Evolutionary conservation across 2,888 invertebrate genomes (phyloP).

Genomic region (Entomobrya multifasciata): DNA sequence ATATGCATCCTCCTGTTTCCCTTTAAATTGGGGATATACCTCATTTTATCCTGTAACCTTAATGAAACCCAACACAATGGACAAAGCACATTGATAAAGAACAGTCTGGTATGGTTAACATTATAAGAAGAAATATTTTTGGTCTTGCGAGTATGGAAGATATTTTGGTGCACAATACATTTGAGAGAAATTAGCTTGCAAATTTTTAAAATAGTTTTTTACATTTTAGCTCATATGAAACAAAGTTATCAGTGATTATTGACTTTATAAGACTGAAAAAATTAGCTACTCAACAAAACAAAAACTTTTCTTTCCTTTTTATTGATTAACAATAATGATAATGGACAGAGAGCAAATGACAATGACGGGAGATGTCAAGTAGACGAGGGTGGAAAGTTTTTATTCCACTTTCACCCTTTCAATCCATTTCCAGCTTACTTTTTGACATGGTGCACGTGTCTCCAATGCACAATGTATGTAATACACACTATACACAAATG

Average conservation of each 20-base stretch:
- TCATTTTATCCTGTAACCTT: neutral
- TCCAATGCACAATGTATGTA: neutral
- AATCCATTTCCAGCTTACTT: constrained; percentile 3
- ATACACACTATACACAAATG: neutral
- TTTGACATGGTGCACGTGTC: constrained; percentile 37
- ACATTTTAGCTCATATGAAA: too few relatives aligned
- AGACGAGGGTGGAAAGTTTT: constrained; percentile 45
- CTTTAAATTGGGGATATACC: too few relatives aligned
- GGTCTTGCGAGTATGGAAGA: too few relatives aligned
- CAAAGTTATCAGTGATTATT: too few relatives aligned
- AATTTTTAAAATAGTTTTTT: too few relatives aligned
- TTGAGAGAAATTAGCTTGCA: too few relatives aligned
- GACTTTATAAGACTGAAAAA: too few relatives aligned
- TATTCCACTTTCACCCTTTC: constrained; percentile 56
- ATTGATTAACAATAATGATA: constrained; percentile 74
- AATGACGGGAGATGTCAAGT: constrained; percentile 66
- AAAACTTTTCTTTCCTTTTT: constrained; percentile 2
- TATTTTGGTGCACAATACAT: too few relatives aligned
- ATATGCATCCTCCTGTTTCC: neutral
- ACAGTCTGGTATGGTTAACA: too few relatives aligned
- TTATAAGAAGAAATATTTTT: too few relatives aligned
- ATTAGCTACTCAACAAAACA: neutral
- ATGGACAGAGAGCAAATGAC: constrained; percentile 69
- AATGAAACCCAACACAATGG: neutral
- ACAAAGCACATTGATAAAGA: too few relatives aligned